A percentile compares a stretch with the other conserved stretches of the same genome.
Evolutionary conservation across 1,140 invertebrate genomes (phyloP).

Genomic region (Tetragnatha versicolor): DNA sequence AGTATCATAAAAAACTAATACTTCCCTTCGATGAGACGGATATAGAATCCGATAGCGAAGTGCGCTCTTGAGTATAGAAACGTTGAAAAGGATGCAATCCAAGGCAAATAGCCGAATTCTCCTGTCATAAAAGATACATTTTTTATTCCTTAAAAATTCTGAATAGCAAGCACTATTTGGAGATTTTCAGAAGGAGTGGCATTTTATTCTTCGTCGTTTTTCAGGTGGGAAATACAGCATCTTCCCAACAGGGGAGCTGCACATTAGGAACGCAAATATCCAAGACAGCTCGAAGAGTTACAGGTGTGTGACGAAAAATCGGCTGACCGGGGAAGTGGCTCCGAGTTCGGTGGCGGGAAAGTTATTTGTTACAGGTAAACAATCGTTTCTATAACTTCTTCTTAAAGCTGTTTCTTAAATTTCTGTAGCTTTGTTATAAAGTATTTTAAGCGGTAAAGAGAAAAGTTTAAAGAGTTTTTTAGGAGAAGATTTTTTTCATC

Average conservation of each 20-base stretch:
- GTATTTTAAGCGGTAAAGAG: not conserved
- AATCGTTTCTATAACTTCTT: not conserved
- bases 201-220: not conserved
- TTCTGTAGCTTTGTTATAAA: not conserved
- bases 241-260: constrained; percentile 83
- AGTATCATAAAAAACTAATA: too few species aligned
- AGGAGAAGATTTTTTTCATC: too few species aligned
- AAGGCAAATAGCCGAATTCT: not conserved
- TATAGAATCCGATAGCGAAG: not conserved
- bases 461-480: too few species aligned
- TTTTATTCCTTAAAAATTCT: too few species aligned
- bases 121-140: too few species aligned
- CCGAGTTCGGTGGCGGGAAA: constrained; percentile 74
- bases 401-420: not conserved
- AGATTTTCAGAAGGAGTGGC: not conserved
- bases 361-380: constrained; percentile 67
- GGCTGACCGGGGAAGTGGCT: constrained; percentile 76
- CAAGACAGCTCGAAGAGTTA: constrained; percentile 83
- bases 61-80: not conserved
- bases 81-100: not conserved
- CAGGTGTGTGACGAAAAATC: constrained; percentile 83
- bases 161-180: too few species aligned
- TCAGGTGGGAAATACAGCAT: constrained; percentile 72
- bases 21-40: too few species aligned
- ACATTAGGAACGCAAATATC: constrained; percentile 79